Conservation (phyloP, 2,113 vertebrate genomes). For the Excalfactoria chinensis region DNA sequence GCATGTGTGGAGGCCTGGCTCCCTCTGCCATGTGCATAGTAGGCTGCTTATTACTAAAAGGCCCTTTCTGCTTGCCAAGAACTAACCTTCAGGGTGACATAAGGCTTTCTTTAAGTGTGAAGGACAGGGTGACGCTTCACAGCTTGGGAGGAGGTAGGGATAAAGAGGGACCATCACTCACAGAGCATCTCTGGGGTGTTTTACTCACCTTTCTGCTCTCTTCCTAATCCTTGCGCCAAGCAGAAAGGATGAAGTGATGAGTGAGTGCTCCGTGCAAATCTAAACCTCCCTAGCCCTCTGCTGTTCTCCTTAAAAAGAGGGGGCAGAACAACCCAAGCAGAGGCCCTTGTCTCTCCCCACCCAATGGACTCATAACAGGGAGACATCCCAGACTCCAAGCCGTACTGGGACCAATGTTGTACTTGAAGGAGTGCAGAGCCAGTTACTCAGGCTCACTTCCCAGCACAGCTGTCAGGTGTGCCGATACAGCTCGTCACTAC, state of each 20-base stretch:
- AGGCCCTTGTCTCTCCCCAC: neutral
- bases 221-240: neutral
- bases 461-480: neutral
- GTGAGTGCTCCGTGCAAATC: neutral
- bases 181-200: neutral
- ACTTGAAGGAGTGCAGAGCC: neutral
- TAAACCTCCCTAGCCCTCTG: neutral
- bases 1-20: neutral
- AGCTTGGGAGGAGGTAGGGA: neutral
- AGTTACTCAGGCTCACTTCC: neutral
- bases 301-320: neutral
- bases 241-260: neutral
- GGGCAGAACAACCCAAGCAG: neutral
- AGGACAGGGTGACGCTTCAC: neutral
- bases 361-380: rapidly evolving
- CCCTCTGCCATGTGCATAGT: neutral
- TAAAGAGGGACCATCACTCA: neutral
- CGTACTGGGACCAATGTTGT: neutral
- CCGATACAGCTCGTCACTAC: neutral
- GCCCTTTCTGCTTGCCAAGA: neutral
- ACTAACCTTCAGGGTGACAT: neutral
- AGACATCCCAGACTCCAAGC: neutral
- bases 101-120: neutral
- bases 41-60: neutral
- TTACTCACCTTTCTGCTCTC: neutral